Base-by-base conservation (phyloP, 2,888 invertebrate species). In the Molanna angustata region DNA sequence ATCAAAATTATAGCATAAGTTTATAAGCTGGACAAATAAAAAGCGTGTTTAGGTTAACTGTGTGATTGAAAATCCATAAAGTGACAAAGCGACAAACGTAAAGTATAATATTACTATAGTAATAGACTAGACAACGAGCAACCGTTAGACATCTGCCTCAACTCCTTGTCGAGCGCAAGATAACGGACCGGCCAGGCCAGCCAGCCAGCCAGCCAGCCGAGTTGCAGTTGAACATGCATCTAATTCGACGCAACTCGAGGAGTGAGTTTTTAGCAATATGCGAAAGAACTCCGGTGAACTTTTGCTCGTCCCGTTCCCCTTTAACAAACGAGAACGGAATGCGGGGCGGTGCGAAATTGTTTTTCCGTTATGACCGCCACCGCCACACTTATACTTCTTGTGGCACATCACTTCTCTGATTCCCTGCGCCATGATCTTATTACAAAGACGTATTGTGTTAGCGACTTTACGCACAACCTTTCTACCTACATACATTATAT, bases 231-330 rank as follows among this genome's bases (percentile, higher is more conserved):
- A 47, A 41, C 31, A 33, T 42, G 42, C 35, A 31, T 52, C 31
- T 37, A 16, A 51, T 35, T 6, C 39, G 47, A 47, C 32, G 41
- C 51, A 57, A 49, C 49, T 42, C 49, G 49, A 35, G 27, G 41
- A 43, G 39, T 40, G 45, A 49, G 43, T 47, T 50, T 66, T 66
- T 67, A 43, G 50, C 69, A 70, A 69, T 70, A 71, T 71, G 52
- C 56, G 54, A 57, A 54, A 54, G 56, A 52, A 27, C 27, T 48
- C 42, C 13, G 52, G 11, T 53, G 53, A 53, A 49, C 53, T 53
- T 35, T 50, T 54, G 52, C 54, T 27, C 51, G 48, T 42, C 50
- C 45, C 57, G 57, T 43, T 52, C 57, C 49, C 54, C 49, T 47
- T 57, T 52, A 44, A 37, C 32, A 43, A 56, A 44, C 54, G 57